Evolutionary conservation across 92 coral and sea anemone species (phyloP), one percentile per base, ranked within the genome.

Genomic region (Bergia puertoricense): DNA sequence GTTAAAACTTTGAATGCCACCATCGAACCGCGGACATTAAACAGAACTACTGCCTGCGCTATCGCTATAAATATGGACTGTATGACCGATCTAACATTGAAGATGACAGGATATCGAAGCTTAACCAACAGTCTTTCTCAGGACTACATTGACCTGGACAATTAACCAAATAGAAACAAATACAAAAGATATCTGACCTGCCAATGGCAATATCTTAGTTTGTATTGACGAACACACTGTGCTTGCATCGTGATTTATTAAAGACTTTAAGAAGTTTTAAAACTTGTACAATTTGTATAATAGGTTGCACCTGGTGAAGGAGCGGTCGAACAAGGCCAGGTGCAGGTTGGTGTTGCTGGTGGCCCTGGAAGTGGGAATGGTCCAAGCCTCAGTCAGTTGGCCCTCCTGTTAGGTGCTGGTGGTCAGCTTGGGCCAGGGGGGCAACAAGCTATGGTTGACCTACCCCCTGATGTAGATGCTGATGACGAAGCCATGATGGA

Each of bases 401-500:
- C 97, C 72, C 92, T 97, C 77, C 92, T 97, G 77, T 90, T 94
- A 54, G 98, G 98, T 76, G 95, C 97, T 40, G 93, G 91, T 15
- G 95, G 97, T 2, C 91, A 81, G 42, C 88, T 94, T 69, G 87
- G 79, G 14, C 95, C 97, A 75, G 97, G 93, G 45, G 90, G 93
- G 50, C 86, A 82, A 71, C 93, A 86, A 41, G 90, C 85, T 11
- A 95, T 97, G 87, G 86, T 95, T 44, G 99, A 97, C 85, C 95
- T 97, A 16, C 99, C 98, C 54, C 93, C 94, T 56, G 99, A 97
- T 93, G 87, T 84, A 5, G 87, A 84, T 46, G 99, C 99, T 39
- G 99, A 97, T 80, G 99, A 97, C 78, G 99, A 97, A 77, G 98
- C 99, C 80, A 97, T 97, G 99, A 95, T 97, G 96, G 99, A 97